Percentiles rank a stretch among this genome's conserved stretches.
Evolutionary conservation across 2,888 invertebrate species (phyloP).

Genomic region (Synanthedon formicaeformis): DNA sequence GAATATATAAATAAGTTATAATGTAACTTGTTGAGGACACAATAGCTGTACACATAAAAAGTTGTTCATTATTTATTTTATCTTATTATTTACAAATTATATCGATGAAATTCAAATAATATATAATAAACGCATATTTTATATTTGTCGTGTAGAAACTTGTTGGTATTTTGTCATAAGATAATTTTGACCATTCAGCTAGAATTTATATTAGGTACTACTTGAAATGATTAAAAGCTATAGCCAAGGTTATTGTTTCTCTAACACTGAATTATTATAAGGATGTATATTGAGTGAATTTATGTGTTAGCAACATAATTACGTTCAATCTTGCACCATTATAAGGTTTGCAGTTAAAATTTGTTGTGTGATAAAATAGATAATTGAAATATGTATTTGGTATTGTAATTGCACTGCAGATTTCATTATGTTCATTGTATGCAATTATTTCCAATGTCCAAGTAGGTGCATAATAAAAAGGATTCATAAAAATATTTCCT

Average conservation of each 20-base stretch:
- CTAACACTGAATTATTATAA: constrained; percentile 29
- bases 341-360: constrained; percentile 36
- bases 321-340: constrained; percentile 37
- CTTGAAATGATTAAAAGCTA: constrained; percentile 14
- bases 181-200: constrained; percentile 36
- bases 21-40: no score
- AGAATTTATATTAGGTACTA: constrained; percentile 19
- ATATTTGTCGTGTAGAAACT: constrained; percentile 9
- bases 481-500: constrained; percentile 61
- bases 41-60: no score
- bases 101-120: neutral
- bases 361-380: constrained; percentile 26
- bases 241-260: constrained; percentile 28
- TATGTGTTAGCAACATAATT: constrained; percentile 31
- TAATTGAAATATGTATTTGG: neutral
- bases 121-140: constrained; percentile 4
- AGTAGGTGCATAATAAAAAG: constrained; percentile 52
- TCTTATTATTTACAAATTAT: no score
- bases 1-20: neutral
- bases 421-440: constrained; percentile 40
- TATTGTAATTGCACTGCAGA: neutral
- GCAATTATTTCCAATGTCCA: constrained; percentile 55
- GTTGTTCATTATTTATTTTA: no score
- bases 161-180: constrained; percentile 14
- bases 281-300: constrained; percentile 33